Conservation (phyloP, 2,888 invertebrate genomes). For the Pristionchus mayeri region DNA sequence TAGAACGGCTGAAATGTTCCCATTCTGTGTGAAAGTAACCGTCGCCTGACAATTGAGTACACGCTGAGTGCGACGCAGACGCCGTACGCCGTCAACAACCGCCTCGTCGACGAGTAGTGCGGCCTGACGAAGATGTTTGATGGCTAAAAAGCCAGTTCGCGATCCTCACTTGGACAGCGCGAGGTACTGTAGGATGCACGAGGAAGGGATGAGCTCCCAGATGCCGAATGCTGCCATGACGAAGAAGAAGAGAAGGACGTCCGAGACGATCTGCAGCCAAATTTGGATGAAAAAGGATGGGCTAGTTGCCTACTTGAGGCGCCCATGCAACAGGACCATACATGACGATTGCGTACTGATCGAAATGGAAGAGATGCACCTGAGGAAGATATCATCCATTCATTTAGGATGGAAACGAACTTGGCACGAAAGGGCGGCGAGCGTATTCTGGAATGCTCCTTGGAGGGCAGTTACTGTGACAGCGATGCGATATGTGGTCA, state of each 20-base stretch:
- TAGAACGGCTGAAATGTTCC: not conserved
- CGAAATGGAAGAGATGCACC: conserved; percentile 26
- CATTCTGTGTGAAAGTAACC: not conserved
- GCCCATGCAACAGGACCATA: not conserved
- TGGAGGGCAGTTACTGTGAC: not conserved
- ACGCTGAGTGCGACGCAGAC: not conserved
- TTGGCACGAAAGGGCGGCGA: not conserved
- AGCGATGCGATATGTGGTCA: not conserved
- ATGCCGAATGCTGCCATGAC: conserved; percentile 11
- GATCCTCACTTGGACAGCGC: not conserved
- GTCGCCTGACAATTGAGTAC: not conserved
- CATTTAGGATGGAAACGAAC: not conserved
- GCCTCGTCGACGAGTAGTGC: not conserved
- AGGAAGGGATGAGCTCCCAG: conserved; percentile 14
- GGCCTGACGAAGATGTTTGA: not conserved
- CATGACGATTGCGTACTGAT: conserved; percentile 10
- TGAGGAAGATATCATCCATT: not conserved
- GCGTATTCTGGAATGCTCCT: not conserved
- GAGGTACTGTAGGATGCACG: conserved; percentile 19
- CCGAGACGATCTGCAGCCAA: not conserved
- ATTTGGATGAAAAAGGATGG: too few relatives aligned
- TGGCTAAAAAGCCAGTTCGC: not conserved
- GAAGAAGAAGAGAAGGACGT: conserved; percentile 1
- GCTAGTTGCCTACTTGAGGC: not conserved
- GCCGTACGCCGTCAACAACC: not conserved